Conservation (phyloP, 2,113 vertebrate species). For the Prolemur simus region DNA sequence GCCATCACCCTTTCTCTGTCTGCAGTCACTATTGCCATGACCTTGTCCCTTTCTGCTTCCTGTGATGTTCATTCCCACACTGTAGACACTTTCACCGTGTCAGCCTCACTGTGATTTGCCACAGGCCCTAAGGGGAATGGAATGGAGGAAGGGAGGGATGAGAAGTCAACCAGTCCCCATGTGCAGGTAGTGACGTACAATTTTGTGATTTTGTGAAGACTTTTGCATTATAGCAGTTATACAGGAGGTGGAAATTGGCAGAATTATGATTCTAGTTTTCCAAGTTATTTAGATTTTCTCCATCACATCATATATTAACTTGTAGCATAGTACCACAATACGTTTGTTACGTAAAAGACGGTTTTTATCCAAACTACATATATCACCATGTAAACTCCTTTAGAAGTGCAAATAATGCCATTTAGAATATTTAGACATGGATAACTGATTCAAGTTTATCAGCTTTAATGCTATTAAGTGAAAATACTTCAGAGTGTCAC, state of each 20-base stretch:
- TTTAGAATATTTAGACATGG: no score
- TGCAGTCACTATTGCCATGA: not conserved
- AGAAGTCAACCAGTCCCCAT: not conserved
- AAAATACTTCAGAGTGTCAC: constrained; percentile 43
- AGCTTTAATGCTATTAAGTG: constrained; percentile 44
- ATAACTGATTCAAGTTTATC: constrained; percentile 35
- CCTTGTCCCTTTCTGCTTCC: not conserved
- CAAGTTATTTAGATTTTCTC: not conserved
- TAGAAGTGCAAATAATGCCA: constrained; percentile 50
- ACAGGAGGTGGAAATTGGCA: not conserved
- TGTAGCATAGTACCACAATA: not conserved
- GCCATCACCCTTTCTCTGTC: not conserved
- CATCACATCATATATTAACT: not conserved
- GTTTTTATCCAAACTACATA: not conserved
- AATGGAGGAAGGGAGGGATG: not conserved
- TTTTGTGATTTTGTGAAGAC: not conserved
- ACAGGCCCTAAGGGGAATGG: not conserved
- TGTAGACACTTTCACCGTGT: rapidly evolving
- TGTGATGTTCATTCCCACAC: not conserved
- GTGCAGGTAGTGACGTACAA: not conserved
- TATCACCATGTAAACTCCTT: constrained; percentile 3
- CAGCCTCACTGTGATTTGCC: not conserved
- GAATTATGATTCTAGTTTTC: not conserved
- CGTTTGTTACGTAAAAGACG: not conserved
- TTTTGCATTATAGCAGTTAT: not conserved